These are phyloP conservation scores for Scrobipalpa costella DNA, from an alignment of 2,888 invertebrate genomes.

Conservation along the genomic window DNA sequence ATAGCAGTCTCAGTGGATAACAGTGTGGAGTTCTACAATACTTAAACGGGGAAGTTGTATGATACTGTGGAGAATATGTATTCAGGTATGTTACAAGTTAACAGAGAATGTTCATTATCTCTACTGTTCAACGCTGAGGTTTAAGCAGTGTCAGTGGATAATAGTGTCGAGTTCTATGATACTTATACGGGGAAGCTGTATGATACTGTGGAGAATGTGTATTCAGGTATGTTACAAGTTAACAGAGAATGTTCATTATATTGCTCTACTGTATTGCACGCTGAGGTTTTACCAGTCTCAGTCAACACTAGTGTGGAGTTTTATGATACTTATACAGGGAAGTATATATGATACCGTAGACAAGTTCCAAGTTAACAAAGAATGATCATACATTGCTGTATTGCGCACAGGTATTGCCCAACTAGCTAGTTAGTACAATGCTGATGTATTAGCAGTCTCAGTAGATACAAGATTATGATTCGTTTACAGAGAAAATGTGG, in stretches of 20 bases:
- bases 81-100: slow-evolving; percentile 63
- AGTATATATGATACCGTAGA: neutral
- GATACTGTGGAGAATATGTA: slow-evolving; percentile 85
- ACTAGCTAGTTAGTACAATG: too few relatives aligned
- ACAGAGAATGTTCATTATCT: slow-evolving; percentile 49
- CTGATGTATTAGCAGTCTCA: slow-evolving; percentile 87
- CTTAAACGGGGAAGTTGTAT: slow-evolving; percentile 83
- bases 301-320: neutral
- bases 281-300: neutral
- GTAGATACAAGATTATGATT: too few relatives aligned
- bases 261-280: too few relatives aligned
- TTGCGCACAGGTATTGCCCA: too few relatives aligned
- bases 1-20: slow-evolving; percentile 85
- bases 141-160: slow-evolving; percentile 85
- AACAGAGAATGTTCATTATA: neutral
- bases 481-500: too few relatives aligned
- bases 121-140: slow-evolving; percentile 92
- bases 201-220: slow-evolving; percentile 84
- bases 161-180: slow-evolving; percentile 85
- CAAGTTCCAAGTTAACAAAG: neutral
- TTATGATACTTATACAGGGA: too few relatives aligned
- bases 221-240: slow-evolving; percentile 66
- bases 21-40: slow-evolving; percentile 86
- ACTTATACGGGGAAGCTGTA: slow-evolving; percentile 84
- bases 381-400: neutral